Evolutionary conservation across 1,140 invertebrate species (phyloP), one percentile per base, ranked within the genome.

Genomic region (Papilio glaucus): DNA sequence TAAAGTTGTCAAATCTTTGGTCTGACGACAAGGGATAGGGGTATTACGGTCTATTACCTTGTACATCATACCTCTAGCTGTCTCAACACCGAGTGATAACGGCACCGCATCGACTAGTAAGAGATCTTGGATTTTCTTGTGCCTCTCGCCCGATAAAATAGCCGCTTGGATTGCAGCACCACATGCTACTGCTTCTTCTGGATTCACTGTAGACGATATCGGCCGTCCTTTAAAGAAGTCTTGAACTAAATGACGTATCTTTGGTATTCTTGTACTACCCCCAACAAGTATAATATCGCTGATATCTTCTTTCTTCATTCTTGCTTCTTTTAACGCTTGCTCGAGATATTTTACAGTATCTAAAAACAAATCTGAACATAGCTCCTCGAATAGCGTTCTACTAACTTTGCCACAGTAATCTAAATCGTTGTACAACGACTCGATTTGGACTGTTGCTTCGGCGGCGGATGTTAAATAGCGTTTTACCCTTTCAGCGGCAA

Each of bases 401-500:
- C 87, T 82, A 12, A 94, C 74, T 67, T 82, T 84, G 5, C 88
- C 88, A 45, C 77, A 57, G 15, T 88, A 90, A 15, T 90, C 84
- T 15, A 85, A 82, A 1, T 80, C 80, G 2, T 97, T 96, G 83
- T 94, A 96, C 0, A 98, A 85, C 0, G 96, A 96, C 77, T 97
- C 97, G 6, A 98, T 95, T 83, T 96, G 95, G 9, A 97, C 94
- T 29, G 93, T 94, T 0, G 97, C 96, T 85, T 97, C 96, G 1
- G 95, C 95, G 15, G 95, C 96, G 0, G 96, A 96, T 6, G 96
- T 97, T 6, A 98, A 85, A 6, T 95, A 96, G 75, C 96, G 88
- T 92, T 98, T 98, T 0, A 97, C 96, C 72, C 96, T 93, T 90
- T 98, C 97, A 75, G 96, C 97, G 8, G 97, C 97, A 0, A 95